These are phyloP conservation scores for Limosa lapponica DNA, from an alignment of 2,797 vertebrate species.

Conservation along the genomic window DNA sequence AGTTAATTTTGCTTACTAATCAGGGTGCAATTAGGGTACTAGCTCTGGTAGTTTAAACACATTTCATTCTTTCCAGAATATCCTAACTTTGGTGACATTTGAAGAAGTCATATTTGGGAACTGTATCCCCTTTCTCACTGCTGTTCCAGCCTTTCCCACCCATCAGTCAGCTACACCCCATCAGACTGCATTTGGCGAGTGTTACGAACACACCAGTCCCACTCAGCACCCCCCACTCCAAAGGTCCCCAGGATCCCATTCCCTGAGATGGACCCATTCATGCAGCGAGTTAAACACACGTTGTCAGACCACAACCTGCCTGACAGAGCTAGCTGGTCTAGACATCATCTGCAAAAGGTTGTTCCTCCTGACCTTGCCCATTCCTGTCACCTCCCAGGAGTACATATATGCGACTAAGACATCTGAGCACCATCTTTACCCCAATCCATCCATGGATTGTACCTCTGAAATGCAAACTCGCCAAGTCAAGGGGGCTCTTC, in stretches of 20 bases:
- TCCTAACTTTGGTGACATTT: background rate
- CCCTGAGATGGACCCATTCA: background rate
- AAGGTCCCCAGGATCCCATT: background rate
- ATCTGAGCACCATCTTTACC: background rate
- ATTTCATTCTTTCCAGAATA: background rate
- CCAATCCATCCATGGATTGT: background rate
- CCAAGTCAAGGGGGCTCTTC: background rate
- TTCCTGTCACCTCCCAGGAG: background rate
- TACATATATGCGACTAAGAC: background rate
- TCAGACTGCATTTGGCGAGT: background rate
- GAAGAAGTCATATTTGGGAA: background rate
- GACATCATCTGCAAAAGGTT: background rate
- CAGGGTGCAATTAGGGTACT: background rate
- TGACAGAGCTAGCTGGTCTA: background rate
- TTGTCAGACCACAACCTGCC: background rate
- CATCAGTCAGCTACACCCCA: background rate
- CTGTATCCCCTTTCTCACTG: background rate
- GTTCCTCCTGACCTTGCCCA: background rate
- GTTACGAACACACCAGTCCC: background rate
- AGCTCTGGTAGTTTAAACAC: background rate
- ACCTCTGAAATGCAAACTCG: background rate
- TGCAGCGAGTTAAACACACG: background rate
- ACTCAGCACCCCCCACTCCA: fast-evolving
- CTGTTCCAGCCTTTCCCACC: background rate
- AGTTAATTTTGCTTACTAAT: background rate